Conservation (phyloP, 2,113 vertebrate genomes). For the Pantherophis guttatus region DNA sequence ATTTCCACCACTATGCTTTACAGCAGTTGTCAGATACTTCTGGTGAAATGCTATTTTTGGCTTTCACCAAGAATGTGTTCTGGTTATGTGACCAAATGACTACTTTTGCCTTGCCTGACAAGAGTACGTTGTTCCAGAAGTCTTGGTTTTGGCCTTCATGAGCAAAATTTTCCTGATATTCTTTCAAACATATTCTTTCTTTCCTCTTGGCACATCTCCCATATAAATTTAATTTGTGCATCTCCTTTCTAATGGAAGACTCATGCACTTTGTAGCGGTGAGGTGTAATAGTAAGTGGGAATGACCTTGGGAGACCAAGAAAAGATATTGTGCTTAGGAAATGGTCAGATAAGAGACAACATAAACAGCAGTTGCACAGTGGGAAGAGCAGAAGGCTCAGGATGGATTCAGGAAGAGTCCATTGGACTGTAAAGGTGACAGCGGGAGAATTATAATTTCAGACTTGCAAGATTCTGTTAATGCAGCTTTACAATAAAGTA, state of each 20-base stretch:
- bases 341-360: neutral
- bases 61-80: neutral
- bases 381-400: neutral
- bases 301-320: neutral
- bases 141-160: neutral
- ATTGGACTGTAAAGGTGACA: neutral
- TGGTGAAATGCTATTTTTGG: neutral
- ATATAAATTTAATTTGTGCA: neutral
- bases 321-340: neutral
- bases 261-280: neutral
- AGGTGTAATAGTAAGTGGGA: neutral
- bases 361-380: neutral
- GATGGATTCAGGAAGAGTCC: neutral
- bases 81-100: neutral
- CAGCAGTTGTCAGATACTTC: neutral
- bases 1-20: neutral
- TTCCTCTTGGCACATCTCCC: neutral
- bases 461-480: neutral
- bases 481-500: neutral
- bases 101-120: neutral
- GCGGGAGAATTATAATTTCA: neutral
- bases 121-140: neutral
- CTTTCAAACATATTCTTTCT: neutral
- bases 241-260: neutral
- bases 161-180: neutral